phyloP scores from a whole-genome alignment of 2,113 vertebrate genomes.

The Labrus mixtus region DNA sequence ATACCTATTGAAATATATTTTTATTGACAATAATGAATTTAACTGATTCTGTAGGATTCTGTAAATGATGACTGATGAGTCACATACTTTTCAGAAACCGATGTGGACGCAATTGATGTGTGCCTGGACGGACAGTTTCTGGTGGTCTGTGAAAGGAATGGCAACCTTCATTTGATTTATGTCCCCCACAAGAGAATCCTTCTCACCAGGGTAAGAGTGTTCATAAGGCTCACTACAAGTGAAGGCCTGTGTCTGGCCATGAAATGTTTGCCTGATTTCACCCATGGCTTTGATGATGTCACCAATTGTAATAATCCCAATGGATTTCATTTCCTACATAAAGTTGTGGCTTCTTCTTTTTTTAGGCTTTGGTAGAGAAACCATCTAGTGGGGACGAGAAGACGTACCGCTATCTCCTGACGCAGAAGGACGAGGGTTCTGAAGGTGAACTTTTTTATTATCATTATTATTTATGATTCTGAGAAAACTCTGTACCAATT shows the following conservation, averaged over 20 bases:
- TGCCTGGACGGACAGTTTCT: slow-evolving; percentile 92
- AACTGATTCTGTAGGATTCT: not conserved
- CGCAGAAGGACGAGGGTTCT: slow-evolving; percentile 83
- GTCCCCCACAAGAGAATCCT: slow-evolving; percentile 90
- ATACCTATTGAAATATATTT: too few relatives aligned
- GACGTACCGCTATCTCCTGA: slow-evolving; percentile 87
- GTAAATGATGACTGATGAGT: not conserved
- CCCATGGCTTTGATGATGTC: not conserved
- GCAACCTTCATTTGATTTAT: slow-evolving; percentile 92
- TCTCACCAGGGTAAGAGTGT: slow-evolving; percentile 87
- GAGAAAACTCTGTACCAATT: not conserved
- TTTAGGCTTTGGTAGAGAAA: slow-evolving; percentile 85
- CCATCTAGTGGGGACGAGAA: slow-evolving; percentile 72
- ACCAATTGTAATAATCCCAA: not conserved
- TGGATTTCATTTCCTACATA: not conserved
- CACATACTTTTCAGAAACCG: slow-evolving; percentile 83
- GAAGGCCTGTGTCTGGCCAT: not conserved
- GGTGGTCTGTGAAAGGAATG: slow-evolving; percentile 93
- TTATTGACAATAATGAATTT: too few relatives aligned
- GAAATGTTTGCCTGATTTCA: slow-evolving; percentile 10
- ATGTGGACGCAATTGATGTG: slow-evolving; percentile 90
- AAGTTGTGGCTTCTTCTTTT: slow-evolving; percentile 2
- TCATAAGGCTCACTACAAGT: not conserved
- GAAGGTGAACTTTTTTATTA: slow-evolving; percentile 84
- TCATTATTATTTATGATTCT: too few relatives aligned